Evolutionary conservation across 2,113 vertebrate genomes (phyloP).

Genomic region (Propithecus coquereli): DNA sequence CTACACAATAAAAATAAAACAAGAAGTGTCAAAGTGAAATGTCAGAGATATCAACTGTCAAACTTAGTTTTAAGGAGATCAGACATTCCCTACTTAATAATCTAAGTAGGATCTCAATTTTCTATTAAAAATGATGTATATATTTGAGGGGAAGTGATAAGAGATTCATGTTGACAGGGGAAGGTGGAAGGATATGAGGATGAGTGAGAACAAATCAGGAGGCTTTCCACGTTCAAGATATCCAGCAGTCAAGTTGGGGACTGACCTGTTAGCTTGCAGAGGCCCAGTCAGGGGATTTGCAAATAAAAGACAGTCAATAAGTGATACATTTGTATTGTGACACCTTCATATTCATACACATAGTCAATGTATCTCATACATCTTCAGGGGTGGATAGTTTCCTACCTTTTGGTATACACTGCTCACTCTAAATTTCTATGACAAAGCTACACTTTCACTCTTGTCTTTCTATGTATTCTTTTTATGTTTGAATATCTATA

Average conservation of each 20-base stretch:
- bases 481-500: constrained; percentile 4
- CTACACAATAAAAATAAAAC: too few relatives aligned
- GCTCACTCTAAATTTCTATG: background rate
- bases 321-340: background rate
- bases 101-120: background rate
- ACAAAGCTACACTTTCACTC: background rate
- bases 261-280: background rate
- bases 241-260: accelerated
- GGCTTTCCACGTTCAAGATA: accelerated
- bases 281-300: too few relatives aligned
- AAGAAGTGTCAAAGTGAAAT: too few relatives aligned
- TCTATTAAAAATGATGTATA: background rate
- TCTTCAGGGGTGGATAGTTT: background rate
- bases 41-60: too few relatives aligned
- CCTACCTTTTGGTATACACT: background rate
- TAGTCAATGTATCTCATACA: accelerated
- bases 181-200: accelerated
- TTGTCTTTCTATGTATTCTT: background rate
- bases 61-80: too few relatives aligned
- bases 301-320: background rate
- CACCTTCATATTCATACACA: accelerated
- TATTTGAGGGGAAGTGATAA: background rate
- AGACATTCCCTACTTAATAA: too few relatives aligned
- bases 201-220: background rate
- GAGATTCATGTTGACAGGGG: background rate